Base-by-base conservation (phyloP, 2,113 vertebrate species). In the Sardina pilchardus region DNA sequence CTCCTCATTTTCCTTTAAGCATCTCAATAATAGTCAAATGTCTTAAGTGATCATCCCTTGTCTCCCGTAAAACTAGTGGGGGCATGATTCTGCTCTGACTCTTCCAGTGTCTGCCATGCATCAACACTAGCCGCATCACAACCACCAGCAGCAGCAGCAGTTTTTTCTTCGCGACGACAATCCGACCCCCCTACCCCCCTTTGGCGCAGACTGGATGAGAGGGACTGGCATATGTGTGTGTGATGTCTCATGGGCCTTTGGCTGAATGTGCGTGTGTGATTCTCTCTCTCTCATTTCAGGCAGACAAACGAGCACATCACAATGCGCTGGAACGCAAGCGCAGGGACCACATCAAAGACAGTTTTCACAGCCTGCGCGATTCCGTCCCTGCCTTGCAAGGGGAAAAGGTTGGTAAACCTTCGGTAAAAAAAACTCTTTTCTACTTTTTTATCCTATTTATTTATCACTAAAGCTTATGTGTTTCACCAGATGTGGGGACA, bases 331-430 rank as follows among this genome's bases (percentile, higher is more conserved):
- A 99, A 95, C 97, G 98, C 91, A 99, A 99, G 88, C 97, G 98
- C 92, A 97, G 98, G 96, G 98, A 99, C 96, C 98, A 99, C 96
- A 99, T 99, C 96, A 99, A 99, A 96, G 98, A 99, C 95, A 99
- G 98, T 94, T 99, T 99, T 94, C 98, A 99, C 95, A 98, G 98
- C 96, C 95, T 99, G 90, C 97, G 98, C 88, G 98, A 99, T 93
- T 99, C 98, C 0, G 97, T 99, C 88, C 98, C 98, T 30, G 96
- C 98, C 53, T 96, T 99, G 93, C 98, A 99, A 93, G 98, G 98
- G 92, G 98, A 99, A 95, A 99, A 99, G 97, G 97, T 98, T 92
- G 95, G 96, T 95, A 92, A 87, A 85, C 47, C 24, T 86, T 16
- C 9, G 14, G 34, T 14, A 36, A 16, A n/a, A 63, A 34, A 78